A percentile compares a stretch with the other conserved stretches of the same genome.
Evolutionary conservation across 2,113 vertebrate species (phyloP).

Genomic region (Ctenomys sociabilis): DNA sequence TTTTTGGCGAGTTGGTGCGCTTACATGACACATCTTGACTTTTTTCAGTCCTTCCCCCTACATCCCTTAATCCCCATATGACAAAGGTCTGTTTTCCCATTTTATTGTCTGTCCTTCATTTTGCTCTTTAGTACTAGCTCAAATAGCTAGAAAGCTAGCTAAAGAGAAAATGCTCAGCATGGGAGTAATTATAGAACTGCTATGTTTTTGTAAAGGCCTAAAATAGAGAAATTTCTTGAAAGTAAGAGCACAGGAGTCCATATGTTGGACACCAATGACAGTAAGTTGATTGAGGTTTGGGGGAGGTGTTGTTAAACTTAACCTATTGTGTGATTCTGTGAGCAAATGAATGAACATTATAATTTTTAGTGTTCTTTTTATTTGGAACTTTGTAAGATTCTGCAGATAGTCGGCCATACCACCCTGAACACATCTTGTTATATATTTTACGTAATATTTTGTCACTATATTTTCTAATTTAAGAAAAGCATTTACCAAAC

Average conservation of each 20-base stretch:
- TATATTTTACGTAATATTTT: constrained; percentile 29
- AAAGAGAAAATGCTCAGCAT: neutral
- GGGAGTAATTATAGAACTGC: constrained; percentile 35
- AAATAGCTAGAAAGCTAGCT: constrained; percentile 14
- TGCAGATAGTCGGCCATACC: neutral
- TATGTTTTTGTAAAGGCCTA: constrained; percentile 36
- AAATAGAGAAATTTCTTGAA: constrained; percentile 37
- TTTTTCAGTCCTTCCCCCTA: neutral
- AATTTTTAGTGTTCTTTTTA: constrained; percentile 42
- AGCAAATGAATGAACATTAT: constrained; percentile 50
- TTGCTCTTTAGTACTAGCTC: neutral
- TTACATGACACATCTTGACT: neutral
- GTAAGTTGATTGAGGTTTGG: neutral
- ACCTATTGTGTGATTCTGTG: neutral
- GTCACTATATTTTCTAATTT: neutral
- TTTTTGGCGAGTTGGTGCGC: neutral
- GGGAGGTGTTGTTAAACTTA: neutral
- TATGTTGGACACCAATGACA: neutral
- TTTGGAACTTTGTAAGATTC: neutral
- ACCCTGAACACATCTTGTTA: no score
- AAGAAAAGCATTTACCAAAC: constrained; percentile 20
- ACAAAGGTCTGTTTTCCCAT: neutral
- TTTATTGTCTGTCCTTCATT: neutral
- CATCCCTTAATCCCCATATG: neutral
- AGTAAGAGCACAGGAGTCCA: neutral